phyloP scores from a whole-genome alignment of 2,113 vertebrate species.

The Lasiurus borealis region DNA sequence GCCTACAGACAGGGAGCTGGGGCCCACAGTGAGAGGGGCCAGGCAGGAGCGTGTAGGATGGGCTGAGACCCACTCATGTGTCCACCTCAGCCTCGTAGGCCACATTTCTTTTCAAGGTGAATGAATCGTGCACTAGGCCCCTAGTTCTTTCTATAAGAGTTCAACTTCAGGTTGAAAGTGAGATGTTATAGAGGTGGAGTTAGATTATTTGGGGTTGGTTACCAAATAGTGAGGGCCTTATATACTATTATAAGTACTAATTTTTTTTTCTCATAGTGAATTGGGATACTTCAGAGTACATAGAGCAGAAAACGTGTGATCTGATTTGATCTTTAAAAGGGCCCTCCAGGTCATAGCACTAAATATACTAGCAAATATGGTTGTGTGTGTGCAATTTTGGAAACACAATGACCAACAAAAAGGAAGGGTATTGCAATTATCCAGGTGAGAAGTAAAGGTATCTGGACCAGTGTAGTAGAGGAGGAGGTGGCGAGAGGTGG shows the following conservation, averaged over 20 bases:
- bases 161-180: too few relatives aligned
- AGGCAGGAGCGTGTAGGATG: too few relatives aligned
- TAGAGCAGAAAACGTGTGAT: background rate
- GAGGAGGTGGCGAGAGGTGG: background rate
- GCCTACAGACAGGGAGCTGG: too few relatives aligned
- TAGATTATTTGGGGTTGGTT: background rate
- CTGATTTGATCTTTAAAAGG: background rate
- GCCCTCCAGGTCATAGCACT: background rate
- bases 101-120: too few relatives aligned
- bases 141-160: too few relatives aligned
- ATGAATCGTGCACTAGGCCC: too few relatives aligned
- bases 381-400: background rate
- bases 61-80: too few relatives aligned
- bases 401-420: background rate
- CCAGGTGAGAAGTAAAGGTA: background rate
- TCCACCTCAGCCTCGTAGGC: too few relatives aligned
- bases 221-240: background rate
- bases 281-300: background rate
- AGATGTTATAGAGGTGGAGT: background rate
- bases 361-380: background rate
- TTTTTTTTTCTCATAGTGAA: background rate
- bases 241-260: fast-evolving
- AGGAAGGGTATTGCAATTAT: background rate
- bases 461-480: background rate
- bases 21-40: too few relatives aligned